phyloP scores from a whole-genome alignment of 1,140 invertebrate genomes.

The Sogatella furcifera region DNA sequence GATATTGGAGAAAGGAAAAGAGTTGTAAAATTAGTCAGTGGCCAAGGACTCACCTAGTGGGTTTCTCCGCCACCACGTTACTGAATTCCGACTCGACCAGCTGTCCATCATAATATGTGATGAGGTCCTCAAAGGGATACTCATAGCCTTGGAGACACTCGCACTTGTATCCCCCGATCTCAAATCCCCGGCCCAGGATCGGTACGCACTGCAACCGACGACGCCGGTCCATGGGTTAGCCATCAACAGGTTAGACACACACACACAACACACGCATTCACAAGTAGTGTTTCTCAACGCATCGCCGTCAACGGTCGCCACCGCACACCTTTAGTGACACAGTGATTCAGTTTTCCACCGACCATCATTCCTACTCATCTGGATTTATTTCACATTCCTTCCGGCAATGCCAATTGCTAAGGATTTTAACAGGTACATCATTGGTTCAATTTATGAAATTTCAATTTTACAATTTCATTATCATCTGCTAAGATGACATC shows the following conservation, averaged over 20 bases:
- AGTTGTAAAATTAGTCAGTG: background rate
- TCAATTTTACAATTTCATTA: too few relatives aligned
- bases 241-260: background rate
- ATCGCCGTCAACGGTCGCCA: too few relatives aligned
- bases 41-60: slow-evolving; percentile 45
- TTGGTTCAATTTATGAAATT: too few relatives aligned
- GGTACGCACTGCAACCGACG: slow-evolving; percentile 74
- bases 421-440: too few relatives aligned
- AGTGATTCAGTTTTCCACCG: too few relatives aligned
- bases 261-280: too few relatives aligned
- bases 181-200: slow-evolving; percentile 80
- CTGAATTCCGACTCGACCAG: slow-evolving; percentile 88
- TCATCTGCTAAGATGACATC: too few relatives aligned
- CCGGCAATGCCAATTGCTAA: too few relatives aligned
- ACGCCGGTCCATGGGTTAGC: slow-evolving; percentile 5
- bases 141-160: slow-evolving; percentile 95
- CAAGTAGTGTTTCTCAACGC: too few relatives aligned
- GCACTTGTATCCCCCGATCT: slow-evolving; percentile 94
- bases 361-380: too few relatives aligned
- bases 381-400: too few relatives aligned
- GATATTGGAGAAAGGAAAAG: background rate
- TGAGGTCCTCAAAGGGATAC: slow-evolving; percentile 90
- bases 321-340: too few relatives aligned
- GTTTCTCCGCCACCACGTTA: slow-evolving; percentile 66
- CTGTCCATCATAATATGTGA: slow-evolving; percentile 94